Base-by-base conservation (phyloP, 2,888 invertebrate species). In the Oxytorus armatus region DNA sequence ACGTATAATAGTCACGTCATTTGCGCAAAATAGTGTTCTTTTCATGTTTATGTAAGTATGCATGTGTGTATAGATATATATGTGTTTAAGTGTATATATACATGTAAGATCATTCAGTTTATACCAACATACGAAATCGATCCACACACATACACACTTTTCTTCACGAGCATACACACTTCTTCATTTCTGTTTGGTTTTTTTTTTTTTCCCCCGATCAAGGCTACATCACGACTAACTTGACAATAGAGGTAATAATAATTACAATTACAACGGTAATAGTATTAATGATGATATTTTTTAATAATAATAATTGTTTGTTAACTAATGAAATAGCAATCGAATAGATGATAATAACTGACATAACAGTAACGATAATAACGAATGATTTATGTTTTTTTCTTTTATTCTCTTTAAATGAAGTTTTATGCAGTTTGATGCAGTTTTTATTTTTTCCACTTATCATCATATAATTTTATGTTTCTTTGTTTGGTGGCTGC, bases 231-330 rank as follows among this genome's bases (percentile, higher is more conserved):
- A 68, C 79, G 61, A 79, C 72, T 81, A 80, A 80, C 63, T 57
- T 36, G 69, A 74, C 69, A 69, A 69, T 73, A 74, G 76, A 79
- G 69, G 69, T 74, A 57, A 68, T 79, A 55, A 68, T 57, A 72
- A 82, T 73, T 59, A 76, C 65, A 80, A 78, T 80, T 74, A 82
- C 70, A 77, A 59, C 75, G 63, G 51, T 69, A 57, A 59, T 59
- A 75, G 70, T 75, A 57, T 44, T 66, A 72, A 74, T 79, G 53
- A 59, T 65, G 42, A 69, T 69, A 65, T 70, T 51, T 23, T 5
- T 10, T 11, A 51, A 61, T 61, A 42, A 61, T 44, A 21, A 25
- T 25, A 65, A 63, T 65, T 29, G 65, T 70, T 65, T 73, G 55
- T 53, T 79, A 75, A 75, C 70, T 55, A 72, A 77, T 68, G 66